A percentile compares a stretch with the other conserved stretches of the same genome.
phyloP scores from a whole-genome alignment of 2,113 vertebrate species.

The Platycercus adscitus region DNA sequence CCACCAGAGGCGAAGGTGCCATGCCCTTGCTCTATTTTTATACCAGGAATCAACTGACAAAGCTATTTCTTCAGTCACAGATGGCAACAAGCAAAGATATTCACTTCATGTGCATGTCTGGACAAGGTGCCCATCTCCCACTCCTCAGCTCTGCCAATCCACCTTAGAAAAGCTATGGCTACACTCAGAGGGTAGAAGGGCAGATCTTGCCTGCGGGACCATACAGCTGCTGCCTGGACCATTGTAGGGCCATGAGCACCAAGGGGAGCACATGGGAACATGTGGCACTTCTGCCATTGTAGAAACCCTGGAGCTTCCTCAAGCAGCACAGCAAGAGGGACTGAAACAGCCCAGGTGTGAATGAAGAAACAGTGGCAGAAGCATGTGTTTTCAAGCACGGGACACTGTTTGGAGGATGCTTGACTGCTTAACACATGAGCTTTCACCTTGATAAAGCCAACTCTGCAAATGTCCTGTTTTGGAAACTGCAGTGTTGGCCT shows the following conservation, averaged over 20 bases:
- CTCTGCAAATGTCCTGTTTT: not conserved
- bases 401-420: not conserved
- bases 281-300: not conserved
- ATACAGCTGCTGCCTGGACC: not conserved
- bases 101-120: fast-evolving
- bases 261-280: fast-evolving
- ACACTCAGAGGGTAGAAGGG: not conserved
- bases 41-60: not conserved
- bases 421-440: not conserved
- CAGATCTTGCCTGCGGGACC: not conserved
- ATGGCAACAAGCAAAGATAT: not conserved
- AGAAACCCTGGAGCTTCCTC: not conserved
- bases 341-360: not conserved
- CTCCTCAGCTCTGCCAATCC: not conserved
- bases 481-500: not conserved
- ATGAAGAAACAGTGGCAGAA: not conserved
- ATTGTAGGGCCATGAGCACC: fast-evolving
- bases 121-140: not conserved
- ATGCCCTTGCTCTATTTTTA: not conserved
- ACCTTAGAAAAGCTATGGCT: not conserved
- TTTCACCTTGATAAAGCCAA: not conserved
- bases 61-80: not conserved
- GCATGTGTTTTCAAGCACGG: fast-evolving
- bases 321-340: not conserved
- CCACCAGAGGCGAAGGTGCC: not conserved